Evolutionary conservation across 2,888 invertebrate genomes (phyloP).

Genomic region (Mythimna ferrago): DNA sequence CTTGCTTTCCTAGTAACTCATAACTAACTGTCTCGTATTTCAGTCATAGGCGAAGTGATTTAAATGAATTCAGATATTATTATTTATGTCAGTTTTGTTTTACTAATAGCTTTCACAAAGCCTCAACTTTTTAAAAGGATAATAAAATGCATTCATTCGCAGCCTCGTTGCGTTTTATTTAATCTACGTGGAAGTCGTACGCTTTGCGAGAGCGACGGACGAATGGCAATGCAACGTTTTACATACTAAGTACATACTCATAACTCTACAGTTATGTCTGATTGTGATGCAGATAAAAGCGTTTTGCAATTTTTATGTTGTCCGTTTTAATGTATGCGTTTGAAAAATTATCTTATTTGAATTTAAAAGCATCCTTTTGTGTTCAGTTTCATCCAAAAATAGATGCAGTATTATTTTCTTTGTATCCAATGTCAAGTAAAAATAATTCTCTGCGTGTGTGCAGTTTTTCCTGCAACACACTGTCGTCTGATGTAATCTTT

Average conservation of each 20-base stretch:
- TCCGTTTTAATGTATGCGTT: constrained; percentile 11
- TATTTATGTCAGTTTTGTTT: neutral
- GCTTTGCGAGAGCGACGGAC: constrained; percentile 24
- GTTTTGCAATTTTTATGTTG: constrained; percentile 25
- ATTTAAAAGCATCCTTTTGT: constrained; percentile 29
- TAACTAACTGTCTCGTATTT: too few species aligned
- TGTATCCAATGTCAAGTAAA: constrained; percentile 1
- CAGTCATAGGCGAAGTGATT: constrained; percentile 4
- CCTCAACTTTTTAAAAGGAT: constrained; percentile 2
- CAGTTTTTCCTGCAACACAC: constrained; percentile 29
- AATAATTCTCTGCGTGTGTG: constrained; percentile 13
- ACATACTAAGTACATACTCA: constrained; percentile 39
- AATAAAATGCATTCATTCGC: constrained; percentile 26
- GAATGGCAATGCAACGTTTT: constrained; percentile 38
- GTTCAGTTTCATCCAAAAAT: constrained; percentile 18
- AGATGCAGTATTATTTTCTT: constrained; percentile 9
- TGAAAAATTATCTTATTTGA: constrained; percentile 24
- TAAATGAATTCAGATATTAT: neutral
- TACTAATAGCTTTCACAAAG: constrained; percentile 1
- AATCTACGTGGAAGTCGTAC: constrained; percentile 38
- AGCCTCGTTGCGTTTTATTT: constrained; percentile 33
- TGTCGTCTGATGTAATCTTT: constrained; percentile 47
- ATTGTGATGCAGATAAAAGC: constrained; percentile 44
- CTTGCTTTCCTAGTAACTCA: constrained; percentile 25
- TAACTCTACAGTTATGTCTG: constrained; percentile 37